phyloP scores from a whole-genome alignment of 2,888 invertebrate genomes.

The Bembecia ichneumoniformis region DNA sequence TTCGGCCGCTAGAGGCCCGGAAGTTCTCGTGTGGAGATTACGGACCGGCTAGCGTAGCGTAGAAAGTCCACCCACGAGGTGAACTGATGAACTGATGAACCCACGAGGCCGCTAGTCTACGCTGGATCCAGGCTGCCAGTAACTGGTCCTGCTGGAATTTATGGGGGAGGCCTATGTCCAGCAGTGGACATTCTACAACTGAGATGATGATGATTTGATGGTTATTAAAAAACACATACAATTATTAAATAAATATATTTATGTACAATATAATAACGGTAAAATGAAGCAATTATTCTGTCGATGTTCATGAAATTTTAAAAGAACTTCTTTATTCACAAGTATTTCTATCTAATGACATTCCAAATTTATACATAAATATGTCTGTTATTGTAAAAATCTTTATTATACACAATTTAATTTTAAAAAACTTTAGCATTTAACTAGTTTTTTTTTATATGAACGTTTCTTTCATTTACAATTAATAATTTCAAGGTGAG shows the following conservation, averaged over 20 bases:
- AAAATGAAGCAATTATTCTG: constrained; percentile 53
- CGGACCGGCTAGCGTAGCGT: no score
- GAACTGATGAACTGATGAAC: no score
- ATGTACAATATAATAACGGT: constrained; percentile 67
- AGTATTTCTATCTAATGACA: constrained; percentile 35
- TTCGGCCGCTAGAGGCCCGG: no score
- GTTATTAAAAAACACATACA: constrained; percentile 35
- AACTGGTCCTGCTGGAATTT: no score
- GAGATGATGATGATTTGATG: no score
- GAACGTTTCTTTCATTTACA: not conserved
- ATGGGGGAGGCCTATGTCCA: no score
- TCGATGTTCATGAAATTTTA: constrained; percentile 53
- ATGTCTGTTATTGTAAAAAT: constrained; percentile 56
- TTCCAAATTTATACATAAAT: constrained; percentile 51
- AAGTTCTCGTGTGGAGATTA: no score
- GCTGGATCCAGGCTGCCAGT: no score
- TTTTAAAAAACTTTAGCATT: constrained; percentile 33
- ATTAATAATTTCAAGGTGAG: constrained; percentile 9
- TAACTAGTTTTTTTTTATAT: constrained; percentile 2
- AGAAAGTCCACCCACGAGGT: no score
- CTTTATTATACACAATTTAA: constrained; percentile 43
- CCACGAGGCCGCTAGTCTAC: no score
- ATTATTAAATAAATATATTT: constrained; percentile 72
- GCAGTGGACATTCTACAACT: no score
- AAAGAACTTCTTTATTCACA: constrained; percentile 27